Evolutionary conservation across 2,888 invertebrate species (phyloP).

Genomic region (Azorinus chamasolen): DNA sequence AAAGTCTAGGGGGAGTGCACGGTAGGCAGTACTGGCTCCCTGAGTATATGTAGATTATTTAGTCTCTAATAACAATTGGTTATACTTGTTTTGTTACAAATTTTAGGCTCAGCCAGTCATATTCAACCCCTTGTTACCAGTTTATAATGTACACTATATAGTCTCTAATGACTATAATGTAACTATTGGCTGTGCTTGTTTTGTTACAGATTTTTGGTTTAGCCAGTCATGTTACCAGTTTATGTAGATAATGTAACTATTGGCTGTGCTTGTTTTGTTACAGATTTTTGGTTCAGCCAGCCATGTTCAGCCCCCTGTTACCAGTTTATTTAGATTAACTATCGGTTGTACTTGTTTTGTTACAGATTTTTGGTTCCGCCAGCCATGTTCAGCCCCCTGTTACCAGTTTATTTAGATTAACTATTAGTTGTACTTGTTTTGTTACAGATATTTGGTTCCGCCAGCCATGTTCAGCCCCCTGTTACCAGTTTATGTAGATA

Average conservation of each 20-base stretch:
- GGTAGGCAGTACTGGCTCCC: too few species aligned
- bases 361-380: slow-evolving; percentile 72
- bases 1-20: too few species aligned
- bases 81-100: slow-evolving; percentile 57
- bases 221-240: slow-evolving; percentile 69
- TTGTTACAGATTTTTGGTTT: slow-evolving; percentile 70
- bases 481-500: slow-evolving; percentile 68
- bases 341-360: slow-evolving; percentile 13
- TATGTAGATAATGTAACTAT: too few species aligned
- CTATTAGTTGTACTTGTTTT: slow-evolving; percentile 52
- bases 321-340: slow-evolving; percentile 66
- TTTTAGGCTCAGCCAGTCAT: slow-evolving; percentile 72
- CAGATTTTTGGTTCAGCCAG: slow-evolving; percentile 73
- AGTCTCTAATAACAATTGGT: slow-evolving; percentile 69
- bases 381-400: slow-evolving; percentile 75
- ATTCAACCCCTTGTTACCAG: slow-evolving; percentile 70
- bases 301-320: slow-evolving; percentile 74
- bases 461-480: slow-evolving; percentile 74
- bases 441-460: slow-evolving; percentile 71
- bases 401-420: slow-evolving; percentile 66
- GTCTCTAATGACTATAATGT: slow-evolving; percentile 64
- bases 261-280: too few species aligned
- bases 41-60: slow-evolving; percentile 71
- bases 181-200: too few species aligned
- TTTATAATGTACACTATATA: slow-evolving; percentile 68